Percentiles rank a stretch among this genome's conserved stretches.
These are phyloP conservation scores for Drosophila lutescens DNA, from an alignment of 2,888 invertebrate species.

Conservation along the genomic window DNA sequence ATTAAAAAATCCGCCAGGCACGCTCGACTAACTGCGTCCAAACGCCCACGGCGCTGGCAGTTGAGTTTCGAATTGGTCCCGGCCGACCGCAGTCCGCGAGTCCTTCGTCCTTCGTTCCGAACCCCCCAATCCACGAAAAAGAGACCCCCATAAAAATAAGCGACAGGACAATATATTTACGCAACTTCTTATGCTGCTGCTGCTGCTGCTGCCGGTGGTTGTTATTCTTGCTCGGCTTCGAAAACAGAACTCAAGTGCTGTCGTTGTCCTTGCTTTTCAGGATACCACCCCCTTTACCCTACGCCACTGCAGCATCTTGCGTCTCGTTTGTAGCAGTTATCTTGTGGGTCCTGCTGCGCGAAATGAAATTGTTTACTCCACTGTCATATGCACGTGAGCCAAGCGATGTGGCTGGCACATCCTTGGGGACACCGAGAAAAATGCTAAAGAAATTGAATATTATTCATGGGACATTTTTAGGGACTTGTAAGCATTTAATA, in stretches of 20 bases:
- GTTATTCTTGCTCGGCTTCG: slow-evolving; percentile 46
- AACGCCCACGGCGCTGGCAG: slow-evolving; percentile 48
- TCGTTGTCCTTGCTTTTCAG: slow-evolving; percentile 56
- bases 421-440: slow-evolving; percentile 21
- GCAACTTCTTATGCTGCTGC: slow-evolving; percentile 75
- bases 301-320: slow-evolving; percentile 72
- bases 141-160: slow-evolving; percentile 30
- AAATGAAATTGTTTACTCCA: slow-evolving; percentile 80
- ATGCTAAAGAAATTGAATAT: background rate
- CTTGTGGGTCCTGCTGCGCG: slow-evolving; percentile 70
- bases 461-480: too few species aligned
- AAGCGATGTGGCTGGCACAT: slow-evolving; percentile 50
- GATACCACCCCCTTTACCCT: slow-evolving; percentile 11
- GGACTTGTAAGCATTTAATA: too few species aligned
- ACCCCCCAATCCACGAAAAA: slow-evolving; percentile 13
- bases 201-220: slow-evolving; percentile 57
- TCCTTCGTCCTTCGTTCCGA: slow-evolving; percentile 4
- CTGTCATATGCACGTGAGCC: slow-evolving; percentile 78
- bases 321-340: slow-evolving; percentile 77
- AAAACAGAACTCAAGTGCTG: slow-evolving; percentile 68
- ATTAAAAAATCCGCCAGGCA: slow-evolving; percentile 72
- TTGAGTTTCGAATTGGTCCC: slow-evolving; percentile 35
- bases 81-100: slow-evolving; percentile 42
- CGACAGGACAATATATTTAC: slow-evolving; percentile 79
- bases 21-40: slow-evolving; percentile 76